phyloP scores from a whole-genome alignment of 2,113 vertebrate species.

The Odocoileus virginianus region DNA sequence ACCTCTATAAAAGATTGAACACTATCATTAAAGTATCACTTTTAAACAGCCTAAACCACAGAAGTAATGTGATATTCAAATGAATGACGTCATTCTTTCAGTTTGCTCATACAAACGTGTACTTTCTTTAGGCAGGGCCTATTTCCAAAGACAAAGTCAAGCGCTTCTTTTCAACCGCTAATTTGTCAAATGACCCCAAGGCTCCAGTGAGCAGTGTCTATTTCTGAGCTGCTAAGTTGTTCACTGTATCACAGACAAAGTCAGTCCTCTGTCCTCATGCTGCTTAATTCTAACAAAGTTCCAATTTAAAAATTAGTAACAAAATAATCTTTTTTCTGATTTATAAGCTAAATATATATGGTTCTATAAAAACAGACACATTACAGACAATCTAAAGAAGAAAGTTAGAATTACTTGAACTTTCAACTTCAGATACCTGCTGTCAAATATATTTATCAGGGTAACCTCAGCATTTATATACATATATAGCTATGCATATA shows the following conservation, averaged over 20 bases:
- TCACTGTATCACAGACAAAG: background rate
- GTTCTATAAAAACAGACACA: background rate
- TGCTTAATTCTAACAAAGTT: background rate
- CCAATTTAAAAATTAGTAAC: background rate
- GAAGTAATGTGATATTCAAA: background rate
- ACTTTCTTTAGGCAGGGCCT: background rate
- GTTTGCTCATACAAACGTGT: background rate
- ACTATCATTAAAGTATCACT: background rate
- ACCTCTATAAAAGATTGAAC: background rate
- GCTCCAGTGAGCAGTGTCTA: background rate
- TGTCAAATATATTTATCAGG: background rate
- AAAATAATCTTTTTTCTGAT: background rate
- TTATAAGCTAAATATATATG: background rate
- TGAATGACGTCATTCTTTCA: background rate
- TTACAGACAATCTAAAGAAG: background rate
- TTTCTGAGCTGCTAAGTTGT: background rate
- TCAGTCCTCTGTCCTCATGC: background rate
- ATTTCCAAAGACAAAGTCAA: conserved; percentile 14
- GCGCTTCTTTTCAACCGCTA: background rate
- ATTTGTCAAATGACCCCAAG: conserved; percentile 1
- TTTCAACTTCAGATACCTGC: background rate
- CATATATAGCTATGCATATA: background rate
- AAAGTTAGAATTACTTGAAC: background rate
- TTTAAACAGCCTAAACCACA: background rate
- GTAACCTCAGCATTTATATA: background rate